phyloP scores from a whole-genome alignment of 2,888 invertebrate species.

The Gortyna flavago region DNA sequence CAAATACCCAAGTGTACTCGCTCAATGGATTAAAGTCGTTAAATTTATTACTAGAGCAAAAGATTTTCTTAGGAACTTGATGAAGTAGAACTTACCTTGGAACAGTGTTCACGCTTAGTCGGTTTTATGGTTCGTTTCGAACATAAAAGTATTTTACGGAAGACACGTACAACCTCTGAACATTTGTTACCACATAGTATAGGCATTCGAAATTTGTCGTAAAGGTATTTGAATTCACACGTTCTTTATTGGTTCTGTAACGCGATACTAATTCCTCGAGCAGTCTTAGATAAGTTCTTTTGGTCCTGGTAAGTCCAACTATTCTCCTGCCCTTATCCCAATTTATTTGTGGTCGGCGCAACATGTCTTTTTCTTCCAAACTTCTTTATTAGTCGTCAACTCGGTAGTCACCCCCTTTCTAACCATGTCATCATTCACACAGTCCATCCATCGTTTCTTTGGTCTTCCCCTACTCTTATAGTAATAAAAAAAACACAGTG shows the following conservation, averaged over 20 bases:
- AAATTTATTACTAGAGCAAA: slow-evolving; percentile 46
- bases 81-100: slow-evolving; percentile 60
- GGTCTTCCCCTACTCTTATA: no score
- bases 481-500: no score
- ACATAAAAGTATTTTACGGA: slow-evolving; percentile 65
- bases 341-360: no score
- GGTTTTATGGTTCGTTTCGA: slow-evolving; percentile 65
- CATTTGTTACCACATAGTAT: slow-evolving; percentile 41
- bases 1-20: not conserved
- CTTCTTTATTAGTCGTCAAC: no score
- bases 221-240: not conserved
- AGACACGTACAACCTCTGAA: slow-evolving; percentile 30
- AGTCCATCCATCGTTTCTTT: no score
- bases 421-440: no score
- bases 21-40: slow-evolving; percentile 12
- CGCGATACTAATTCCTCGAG: no score
- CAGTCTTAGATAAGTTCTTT: no score
- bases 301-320: no score
- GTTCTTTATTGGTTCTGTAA: not conserved
- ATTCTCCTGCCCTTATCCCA: no score
- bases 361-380: no score
- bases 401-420: no score
- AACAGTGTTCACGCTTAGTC: slow-evolving; percentile 59
- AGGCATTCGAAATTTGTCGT: not conserved
- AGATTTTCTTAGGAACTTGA: slow-evolving; percentile 64